Evolutionary conservation across 2,888 invertebrate species (phyloP).

Genomic region (Agonum fuliginosum): DNA sequence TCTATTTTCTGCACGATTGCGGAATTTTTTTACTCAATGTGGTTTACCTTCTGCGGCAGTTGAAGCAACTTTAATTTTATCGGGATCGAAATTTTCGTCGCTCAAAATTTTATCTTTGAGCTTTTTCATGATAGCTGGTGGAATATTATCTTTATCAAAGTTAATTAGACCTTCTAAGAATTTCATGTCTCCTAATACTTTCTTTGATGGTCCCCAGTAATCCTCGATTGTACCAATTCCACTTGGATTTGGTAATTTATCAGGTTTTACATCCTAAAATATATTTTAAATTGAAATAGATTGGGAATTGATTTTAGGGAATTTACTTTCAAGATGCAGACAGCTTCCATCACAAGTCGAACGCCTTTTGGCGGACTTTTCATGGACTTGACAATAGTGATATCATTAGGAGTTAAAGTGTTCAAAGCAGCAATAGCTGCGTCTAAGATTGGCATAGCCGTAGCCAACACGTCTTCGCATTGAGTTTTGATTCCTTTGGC

Average conservation of each 20-base stretch:
- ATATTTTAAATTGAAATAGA: neutral
- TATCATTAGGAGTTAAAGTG: constrained; percentile 91
- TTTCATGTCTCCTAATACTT: constrained; percentile 91
- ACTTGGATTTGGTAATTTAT: constrained; percentile 87
- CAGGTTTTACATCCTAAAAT: constrained; percentile 87
- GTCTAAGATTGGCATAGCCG: constrained; percentile 93
- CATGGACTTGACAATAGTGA: constrained; percentile 96
- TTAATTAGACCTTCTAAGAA: constrained; percentile 91
- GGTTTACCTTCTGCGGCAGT: constrained; percentile 91
- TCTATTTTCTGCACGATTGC: too few relatives aligned
- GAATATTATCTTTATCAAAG: constrained; percentile 96
- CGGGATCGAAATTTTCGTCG: constrained; percentile 93
- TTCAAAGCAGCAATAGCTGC: constrained; percentile 90
- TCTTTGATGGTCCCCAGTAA: constrained; percentile 94
- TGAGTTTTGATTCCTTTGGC: constrained; percentile 94
- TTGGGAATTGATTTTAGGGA: neutral
- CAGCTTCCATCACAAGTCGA: constrained; percentile 94
- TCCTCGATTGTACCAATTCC: constrained; percentile 92
- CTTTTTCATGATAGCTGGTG: constrained; percentile 87
- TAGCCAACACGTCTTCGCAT: constrained; percentile 92
- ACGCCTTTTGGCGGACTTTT: constrained; percentile 95
- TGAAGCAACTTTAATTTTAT: constrained; percentile 90
- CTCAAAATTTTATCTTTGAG: constrained; percentile 86
- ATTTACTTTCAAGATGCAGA: constrained; percentile 90
- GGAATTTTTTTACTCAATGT: too few relatives aligned